Evolutionary conservation across 2,888 invertebrate genomes (phyloP).

Genomic region (Terebella lapidaria): DNA sequence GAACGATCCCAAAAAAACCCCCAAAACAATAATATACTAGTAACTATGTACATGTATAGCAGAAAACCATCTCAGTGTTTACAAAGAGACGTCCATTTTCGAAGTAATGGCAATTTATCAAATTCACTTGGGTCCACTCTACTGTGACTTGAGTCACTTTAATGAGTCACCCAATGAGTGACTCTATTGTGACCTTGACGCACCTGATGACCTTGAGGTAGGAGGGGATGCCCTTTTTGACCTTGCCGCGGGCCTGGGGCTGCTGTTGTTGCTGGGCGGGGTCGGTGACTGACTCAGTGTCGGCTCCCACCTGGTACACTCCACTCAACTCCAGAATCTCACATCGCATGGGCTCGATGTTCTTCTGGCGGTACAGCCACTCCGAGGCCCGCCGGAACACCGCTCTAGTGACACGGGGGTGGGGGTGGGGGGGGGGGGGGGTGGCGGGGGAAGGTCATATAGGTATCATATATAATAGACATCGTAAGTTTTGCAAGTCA

Average conservation of each 20-base stretch:
- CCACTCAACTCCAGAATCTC: conserved; percentile 13
- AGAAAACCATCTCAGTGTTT: neutral
- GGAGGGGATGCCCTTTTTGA: neutral
- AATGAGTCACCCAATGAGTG: no score
- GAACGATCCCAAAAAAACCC: neutral
- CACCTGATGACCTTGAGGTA: conserved; percentile 11
- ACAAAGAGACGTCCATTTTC: no score
- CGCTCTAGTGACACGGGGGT: neutral
- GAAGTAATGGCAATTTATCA: neutral
- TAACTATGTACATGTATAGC: neutral
- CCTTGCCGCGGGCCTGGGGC: neutral
- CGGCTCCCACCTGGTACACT: neutral
- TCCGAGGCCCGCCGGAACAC: neutral
- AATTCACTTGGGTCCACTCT: neutral
- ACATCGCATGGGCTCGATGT: neutral
- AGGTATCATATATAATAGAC: no score
- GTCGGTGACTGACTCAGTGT: neutral
- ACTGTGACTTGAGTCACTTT: neutral
- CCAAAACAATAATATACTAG: no score
- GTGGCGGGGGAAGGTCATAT: no score
- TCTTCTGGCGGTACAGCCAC: neutral
- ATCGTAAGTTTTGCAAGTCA: no score
- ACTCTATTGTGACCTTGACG: neutral
- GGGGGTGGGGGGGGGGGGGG: no score
- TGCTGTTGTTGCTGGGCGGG: no score